Base-by-base conservation (phyloP, 1,140 invertebrate genomes). In the Subanguina moxae region DNA sequence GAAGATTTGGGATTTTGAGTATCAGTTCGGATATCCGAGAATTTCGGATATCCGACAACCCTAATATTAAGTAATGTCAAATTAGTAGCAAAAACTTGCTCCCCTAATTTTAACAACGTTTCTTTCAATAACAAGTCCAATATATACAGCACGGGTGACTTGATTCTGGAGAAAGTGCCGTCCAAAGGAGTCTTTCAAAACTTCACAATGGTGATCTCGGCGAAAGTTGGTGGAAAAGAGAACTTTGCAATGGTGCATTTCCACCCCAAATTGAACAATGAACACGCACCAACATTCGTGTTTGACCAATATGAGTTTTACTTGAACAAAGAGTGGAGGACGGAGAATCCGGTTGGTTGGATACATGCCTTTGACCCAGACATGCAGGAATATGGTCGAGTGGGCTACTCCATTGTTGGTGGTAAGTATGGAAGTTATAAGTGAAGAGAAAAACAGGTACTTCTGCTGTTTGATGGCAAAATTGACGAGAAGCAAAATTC, bases 231-330 rank as follows among this genome's bases (percentile, higher is more conserved):
- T 21, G 62, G 62, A 56, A 48, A 38, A 19, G 57, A 58, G 15
- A 64, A 64, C 19, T 64, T 64, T 64, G 62, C 62, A 64, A 19
- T 48, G n/a, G 38, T 64, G 62, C 38, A 64, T 28, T 56, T 64
- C 42, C 62, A 28, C 42, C 32, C 25, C n/a, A 48, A 64, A 64
- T 64, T 64, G 7, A 64, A 56, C 42, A 64, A 64, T 64, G n/a
- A 64, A 15, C 62, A 64, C n/a, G 23, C 62, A 17, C 62, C 62
- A n/a, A 23, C 21, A 64, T 64, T 64, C n/a, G 19, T 64, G 63
- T 64, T 64, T 28, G 57, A 56, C n/a, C 38, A 64, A 19, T 64
- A 64, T 38, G 63, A 64, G 17, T 64, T 64, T 64, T 19, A 56
- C 7, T 21, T 64, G 17, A 7, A 56, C 28, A 62, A 23, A 1